Base-by-base conservation (phyloP, 2,113 vertebrate species). In the Geococcyx californianus region DNA sequence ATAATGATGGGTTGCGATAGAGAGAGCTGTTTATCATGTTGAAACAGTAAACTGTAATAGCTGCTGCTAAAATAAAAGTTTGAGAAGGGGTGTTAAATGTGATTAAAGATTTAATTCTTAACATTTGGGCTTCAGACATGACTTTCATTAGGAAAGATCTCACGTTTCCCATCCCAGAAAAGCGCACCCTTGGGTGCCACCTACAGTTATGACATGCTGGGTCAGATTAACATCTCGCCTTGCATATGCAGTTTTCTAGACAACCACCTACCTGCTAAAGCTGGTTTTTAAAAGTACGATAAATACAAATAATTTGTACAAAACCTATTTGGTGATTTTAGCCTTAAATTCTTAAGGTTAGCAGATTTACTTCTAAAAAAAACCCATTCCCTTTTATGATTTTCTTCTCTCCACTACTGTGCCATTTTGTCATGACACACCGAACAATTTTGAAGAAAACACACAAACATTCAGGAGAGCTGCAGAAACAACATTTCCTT, bases 51-150 rank as follows among this genome's bases (percentile, higher is more conserved):
- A 87, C 76, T 62, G 42, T 29, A 95, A 93, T 11, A 94, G 89
- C 34, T 67, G 56, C 91, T 91, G 86, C 23, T 49, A 93, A 95
- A 87, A 84, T 58, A 80, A 16, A 72, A 77, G 12, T 33, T 83
- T 70, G 58, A 54, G 21, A 93, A 92, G 3, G 26, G 24, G 38
- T 77, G 90, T 84, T 89, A 92, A 86, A 84, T 42, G 47, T 0
- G 8, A 94, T 92, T 95, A 86, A 87, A 64, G 84, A 67, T 93
- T 92, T 94, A 94, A 93, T 84, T 83, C 68, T 34, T 58, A 38
- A 70, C 60, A 58, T 75, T 64, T 29, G 68, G 68, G 60, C 63
- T 90, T 63, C 88, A 52, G 38, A 75, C 38, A 51, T 28, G 42
- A 75, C 72, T 95, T 89, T 49, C 49, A 74, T 74, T 87, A 74